Conservation (phyloP, 2,888 invertebrate genomes). For the Opisthograptis luteolata region DNA sequence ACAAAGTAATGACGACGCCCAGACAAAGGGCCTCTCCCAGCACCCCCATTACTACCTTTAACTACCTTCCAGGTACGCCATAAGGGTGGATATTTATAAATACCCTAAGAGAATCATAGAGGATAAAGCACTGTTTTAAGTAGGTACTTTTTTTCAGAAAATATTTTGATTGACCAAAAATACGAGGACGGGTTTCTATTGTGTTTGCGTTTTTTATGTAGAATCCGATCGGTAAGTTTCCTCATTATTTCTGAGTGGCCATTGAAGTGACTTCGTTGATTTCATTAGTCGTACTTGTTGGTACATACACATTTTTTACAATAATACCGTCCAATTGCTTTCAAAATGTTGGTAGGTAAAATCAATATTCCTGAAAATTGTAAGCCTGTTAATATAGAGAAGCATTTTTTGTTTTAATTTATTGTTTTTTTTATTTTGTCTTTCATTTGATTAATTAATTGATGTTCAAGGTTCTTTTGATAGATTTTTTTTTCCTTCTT, state of each 20-base stretch:
- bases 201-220: constrained; percentile 9
- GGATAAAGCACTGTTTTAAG: constrained; percentile 45
- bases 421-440: too few species aligned
- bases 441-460: too few species aligned
- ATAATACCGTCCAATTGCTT: too few species aligned
- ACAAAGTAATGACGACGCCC: constrained; percentile 78
- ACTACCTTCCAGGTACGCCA: constrained; percentile 40
- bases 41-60: constrained; percentile 33
- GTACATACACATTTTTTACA: too few species aligned
- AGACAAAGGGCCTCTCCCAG: constrained; percentile 62
- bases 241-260: constrained; percentile 5
- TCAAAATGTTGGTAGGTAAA: too few species aligned
- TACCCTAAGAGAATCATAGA: constrained; percentile 45
- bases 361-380: too few species aligned
- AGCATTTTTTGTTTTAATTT: too few species aligned
- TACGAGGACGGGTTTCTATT: constrained; percentile 3
- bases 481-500: too few species aligned
- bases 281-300: too few species aligned
- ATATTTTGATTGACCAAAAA: constrained; percentile 38
- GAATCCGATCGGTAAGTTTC: constrained; percentile 1
- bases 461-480: too few species aligned
- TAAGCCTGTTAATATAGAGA: too few species aligned
- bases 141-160: constrained; percentile 32
- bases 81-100: constrained; percentile 46
- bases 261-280: not conserved